Evolutionary conservation across 2,797 vertebrate species (phyloP).

Genomic region (Gorsachius magnificus): DNA sequence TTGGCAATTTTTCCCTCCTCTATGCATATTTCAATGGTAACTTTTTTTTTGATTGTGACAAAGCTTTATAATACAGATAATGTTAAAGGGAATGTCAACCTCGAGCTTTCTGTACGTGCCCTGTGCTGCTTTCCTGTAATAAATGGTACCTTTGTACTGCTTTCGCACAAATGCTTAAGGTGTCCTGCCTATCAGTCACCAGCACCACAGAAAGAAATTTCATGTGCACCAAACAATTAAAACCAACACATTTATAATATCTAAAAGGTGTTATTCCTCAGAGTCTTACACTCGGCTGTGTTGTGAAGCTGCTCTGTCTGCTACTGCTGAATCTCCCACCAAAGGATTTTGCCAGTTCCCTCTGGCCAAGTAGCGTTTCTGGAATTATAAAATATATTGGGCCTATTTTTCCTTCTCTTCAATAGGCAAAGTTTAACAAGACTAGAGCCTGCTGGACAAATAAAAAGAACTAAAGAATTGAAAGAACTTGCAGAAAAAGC

Average conservation of each 20-base stretch:
- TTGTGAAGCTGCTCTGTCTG: not conserved
- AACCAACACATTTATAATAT: not conserved
- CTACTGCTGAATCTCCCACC: not conserved
- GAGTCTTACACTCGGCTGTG: not conserved
- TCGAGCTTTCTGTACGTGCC: not conserved
- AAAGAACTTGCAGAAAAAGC: constrained; percentile 61
- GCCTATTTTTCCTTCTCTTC: constrained; percentile 12
- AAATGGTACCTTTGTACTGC: fast-evolving
- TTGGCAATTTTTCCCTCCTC: not conserved
- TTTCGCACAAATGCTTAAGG: not conserved
- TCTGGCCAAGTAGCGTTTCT: constrained; percentile 19
- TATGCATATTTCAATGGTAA: not conserved
- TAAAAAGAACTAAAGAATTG: constrained; percentile 45
- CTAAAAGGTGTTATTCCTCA: not conserved
- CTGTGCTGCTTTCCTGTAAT: not conserved
- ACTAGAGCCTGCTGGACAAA: constrained; percentile 60
- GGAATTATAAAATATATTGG: constrained; percentile 21
- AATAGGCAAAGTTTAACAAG: constrained; percentile 43
- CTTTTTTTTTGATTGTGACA: not conserved
- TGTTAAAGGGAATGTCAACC: not conserved
- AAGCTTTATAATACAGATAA: not conserved
- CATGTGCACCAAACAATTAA: not conserved
- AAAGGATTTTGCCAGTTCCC: not conserved
- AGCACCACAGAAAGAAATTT: not conserved
- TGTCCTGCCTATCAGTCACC: not conserved